phyloP scores from a whole-genome alignment of 2,888 invertebrate species.

The Apantesis nais region DNA sequence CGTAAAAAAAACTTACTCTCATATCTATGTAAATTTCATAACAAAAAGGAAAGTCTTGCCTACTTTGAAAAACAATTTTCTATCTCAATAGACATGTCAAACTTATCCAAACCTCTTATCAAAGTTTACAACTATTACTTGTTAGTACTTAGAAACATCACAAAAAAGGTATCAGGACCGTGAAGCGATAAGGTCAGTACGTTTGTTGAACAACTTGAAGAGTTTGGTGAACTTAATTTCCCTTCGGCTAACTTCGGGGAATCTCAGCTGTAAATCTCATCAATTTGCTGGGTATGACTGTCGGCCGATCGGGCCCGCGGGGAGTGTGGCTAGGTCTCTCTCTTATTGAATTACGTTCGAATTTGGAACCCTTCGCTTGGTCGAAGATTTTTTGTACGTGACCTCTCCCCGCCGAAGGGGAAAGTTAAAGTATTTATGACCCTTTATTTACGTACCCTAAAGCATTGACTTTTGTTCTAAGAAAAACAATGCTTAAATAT shows the following conservation, averaged over 20 bases:
- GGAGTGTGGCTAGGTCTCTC: constrained; percentile 63
- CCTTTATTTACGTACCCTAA: constrained; percentile 55
- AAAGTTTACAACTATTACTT: constrained; percentile 32
- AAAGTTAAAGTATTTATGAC: constrained; percentile 58
- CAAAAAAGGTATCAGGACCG: constrained; percentile 42
- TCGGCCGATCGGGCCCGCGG: constrained; percentile 53
- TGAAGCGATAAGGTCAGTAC: constrained; percentile 64
- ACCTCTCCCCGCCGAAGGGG: constrained; percentile 42
- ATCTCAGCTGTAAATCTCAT: constrained; percentile 78
- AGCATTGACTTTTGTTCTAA: constrained; percentile 29
- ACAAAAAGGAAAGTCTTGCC: constrained; percentile 6
- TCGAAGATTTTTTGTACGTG: constrained; percentile 53
- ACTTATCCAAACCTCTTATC: constrained; percentile 31
- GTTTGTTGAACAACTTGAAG: constrained; percentile 65
- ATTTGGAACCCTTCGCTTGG: constrained; percentile 54
- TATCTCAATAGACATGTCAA: constrained; percentile 18
- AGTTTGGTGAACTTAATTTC: constrained; percentile 77
- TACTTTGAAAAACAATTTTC: constrained; percentile 17
- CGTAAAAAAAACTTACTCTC: background rate
- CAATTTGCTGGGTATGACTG: constrained; percentile 74
- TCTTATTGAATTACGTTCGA: constrained; percentile 73
- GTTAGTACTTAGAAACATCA: constrained; percentile 29
- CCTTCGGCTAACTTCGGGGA: constrained; percentile 74
- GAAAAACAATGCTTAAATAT: constrained; percentile 26
- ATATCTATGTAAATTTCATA: constrained; percentile 7